These are phyloP conservation scores for Trimorus sp. DNA, from an alignment of 2,888 invertebrate species.

Conservation along the genomic window DNA sequence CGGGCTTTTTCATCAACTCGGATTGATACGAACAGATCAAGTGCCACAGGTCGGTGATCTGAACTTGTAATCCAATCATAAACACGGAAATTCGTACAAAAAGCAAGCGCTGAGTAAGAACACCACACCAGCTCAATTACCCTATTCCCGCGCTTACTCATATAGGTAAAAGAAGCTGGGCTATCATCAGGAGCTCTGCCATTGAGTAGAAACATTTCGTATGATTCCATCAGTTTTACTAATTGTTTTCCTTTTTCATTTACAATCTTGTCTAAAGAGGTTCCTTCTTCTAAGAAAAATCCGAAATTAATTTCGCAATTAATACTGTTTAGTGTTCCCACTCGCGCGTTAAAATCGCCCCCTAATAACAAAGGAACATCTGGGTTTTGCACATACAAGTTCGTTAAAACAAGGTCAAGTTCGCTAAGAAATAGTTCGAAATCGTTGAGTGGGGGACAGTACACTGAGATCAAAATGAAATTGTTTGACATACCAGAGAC, in stretches of 20 bases:
- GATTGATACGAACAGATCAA: not conserved
- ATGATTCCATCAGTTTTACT: not conserved
- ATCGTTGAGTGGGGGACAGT: not conserved
- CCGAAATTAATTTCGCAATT: not conserved
- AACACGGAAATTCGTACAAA: not conserved
- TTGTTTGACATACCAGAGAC: not conserved
- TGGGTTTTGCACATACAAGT: not conserved
- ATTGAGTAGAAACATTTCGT: not conserved
- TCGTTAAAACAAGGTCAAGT: not conserved
- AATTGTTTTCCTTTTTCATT: not conserved
- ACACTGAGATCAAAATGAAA: not conserved
- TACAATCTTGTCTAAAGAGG: not conserved
- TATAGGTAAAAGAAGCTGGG: not conserved
- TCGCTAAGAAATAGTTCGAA: not conserved
- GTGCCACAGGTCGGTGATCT: not conserved
- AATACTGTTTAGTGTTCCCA: not conserved
- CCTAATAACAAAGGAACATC: not conserved
- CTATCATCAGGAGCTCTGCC: not conserved
- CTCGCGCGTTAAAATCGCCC: not conserved
- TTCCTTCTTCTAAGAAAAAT: not conserved
- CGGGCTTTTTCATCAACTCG: not conserved
- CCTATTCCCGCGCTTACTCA: not conserved
- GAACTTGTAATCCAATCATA: not conserved
- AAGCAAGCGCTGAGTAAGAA: not conserved
- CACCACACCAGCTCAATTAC: not conserved